These are phyloP conservation scores for Nasonia giraulti DNA, from an alignment of 1,140 invertebrate species.

Conservation along the genomic window DNA sequence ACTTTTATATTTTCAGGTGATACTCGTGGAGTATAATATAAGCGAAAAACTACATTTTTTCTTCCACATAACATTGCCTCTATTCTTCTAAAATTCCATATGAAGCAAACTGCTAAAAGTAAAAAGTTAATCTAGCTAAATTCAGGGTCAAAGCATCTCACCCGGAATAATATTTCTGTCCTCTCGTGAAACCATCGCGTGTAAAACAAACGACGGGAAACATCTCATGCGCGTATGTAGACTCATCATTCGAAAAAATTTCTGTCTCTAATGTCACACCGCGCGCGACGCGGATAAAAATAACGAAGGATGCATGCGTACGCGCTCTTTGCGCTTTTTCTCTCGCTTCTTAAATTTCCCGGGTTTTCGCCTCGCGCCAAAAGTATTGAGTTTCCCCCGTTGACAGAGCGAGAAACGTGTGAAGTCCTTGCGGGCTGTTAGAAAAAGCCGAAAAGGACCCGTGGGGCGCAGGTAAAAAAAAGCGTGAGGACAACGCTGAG, in stretches of 20 bases:
- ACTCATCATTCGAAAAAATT: background rate
- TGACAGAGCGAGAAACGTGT: constrained; percentile 12
- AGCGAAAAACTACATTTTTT: background rate
- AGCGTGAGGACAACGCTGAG: background rate
- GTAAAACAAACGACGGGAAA: background rate
- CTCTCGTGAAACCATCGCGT: background rate
- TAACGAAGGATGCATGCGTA: constrained; percentile 25
- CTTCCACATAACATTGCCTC: background rate
- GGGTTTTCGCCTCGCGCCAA: background rate
- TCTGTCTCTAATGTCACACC: background rate
- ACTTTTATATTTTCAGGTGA: constrained; percentile 1
- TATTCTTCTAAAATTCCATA: too few species aligned
- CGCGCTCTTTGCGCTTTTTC: constrained; percentile 17
- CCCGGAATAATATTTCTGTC: background rate
- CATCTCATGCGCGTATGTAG: background rate
- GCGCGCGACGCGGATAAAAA: constrained; percentile 5
- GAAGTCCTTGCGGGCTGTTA: background rate
- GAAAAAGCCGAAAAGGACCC: background rate
- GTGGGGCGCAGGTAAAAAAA: constrained; percentile 16
- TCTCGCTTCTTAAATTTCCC: constrained; percentile 33
- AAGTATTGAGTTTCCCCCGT: constrained; percentile 36
- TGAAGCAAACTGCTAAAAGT: too few species aligned
- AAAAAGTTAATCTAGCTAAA: background rate
- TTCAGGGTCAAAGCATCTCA: background rate
- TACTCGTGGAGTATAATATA: background rate